Percentiles rank a stretch among this genome's conserved stretches.
These are phyloP conservation scores for Pyrrhura leucotis DNA, from an alignment of 2,797 vertebrate genomes.

Conservation along the genomic window DNA sequence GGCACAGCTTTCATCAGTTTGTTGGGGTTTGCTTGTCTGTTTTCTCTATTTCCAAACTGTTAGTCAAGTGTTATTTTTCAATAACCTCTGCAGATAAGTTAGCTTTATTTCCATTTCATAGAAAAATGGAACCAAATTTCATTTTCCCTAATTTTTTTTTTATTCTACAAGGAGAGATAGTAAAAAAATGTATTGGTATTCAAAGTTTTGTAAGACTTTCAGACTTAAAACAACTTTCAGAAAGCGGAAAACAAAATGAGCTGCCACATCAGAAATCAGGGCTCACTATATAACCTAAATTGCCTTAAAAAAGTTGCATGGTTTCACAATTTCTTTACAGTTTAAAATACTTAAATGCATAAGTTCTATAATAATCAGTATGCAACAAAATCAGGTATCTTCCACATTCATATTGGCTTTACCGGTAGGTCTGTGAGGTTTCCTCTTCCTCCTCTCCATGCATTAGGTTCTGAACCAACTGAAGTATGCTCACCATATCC, in stretches of 20 bases:
- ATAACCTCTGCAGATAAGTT: neutral
- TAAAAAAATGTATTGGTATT: neutral
- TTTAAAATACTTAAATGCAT: neutral
- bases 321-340: neutral
- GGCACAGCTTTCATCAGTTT: neutral
- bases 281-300: neutral
- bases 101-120: neutral
- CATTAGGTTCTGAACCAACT: constrained; percentile 92
- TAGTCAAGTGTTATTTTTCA: neutral
- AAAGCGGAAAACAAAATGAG: neutral
- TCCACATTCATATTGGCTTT: neutral
- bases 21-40: neutral
- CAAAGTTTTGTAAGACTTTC: neutral
- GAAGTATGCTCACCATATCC: constrained; percentile 90
- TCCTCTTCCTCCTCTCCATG: constrained; percentile 89
- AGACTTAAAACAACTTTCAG: neutral
- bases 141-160: neutral
- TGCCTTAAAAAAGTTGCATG: neutral
- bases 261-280: neutral
- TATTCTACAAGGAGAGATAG: neutral
- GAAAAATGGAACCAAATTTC: neutral
- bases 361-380: neutral
- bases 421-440: constrained; percentile 80
- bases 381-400: neutral
- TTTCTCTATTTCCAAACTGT: neutral